These are phyloP conservation scores for Equus quagga DNA, from an alignment of 2,113 vertebrate genomes.

Conservation along the genomic window DNA sequence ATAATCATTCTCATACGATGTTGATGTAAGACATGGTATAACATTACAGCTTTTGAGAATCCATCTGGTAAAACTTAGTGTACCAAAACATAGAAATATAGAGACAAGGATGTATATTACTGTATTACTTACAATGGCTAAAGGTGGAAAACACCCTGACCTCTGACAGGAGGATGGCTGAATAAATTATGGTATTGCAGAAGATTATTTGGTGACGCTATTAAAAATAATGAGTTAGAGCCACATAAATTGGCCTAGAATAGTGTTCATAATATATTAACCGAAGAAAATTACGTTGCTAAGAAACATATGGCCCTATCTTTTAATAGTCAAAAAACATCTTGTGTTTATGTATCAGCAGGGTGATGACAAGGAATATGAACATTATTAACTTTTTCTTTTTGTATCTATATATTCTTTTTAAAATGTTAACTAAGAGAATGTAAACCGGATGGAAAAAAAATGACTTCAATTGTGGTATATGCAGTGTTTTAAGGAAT, in stretches of 20 bases:
- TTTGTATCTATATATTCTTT: background rate
- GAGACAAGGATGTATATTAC: background rate
- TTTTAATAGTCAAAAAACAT: constrained; percentile 19
- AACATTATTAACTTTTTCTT: background rate
- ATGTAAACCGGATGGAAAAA: background rate
- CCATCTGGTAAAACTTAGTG: background rate
- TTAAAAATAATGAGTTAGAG: background rate
- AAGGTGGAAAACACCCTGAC: background rate
- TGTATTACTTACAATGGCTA: background rate
- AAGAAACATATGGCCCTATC: background rate
- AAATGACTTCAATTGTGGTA: background rate
- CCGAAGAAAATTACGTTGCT: constrained; percentile 27
- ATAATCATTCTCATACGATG: background rate
- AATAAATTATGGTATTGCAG: background rate
- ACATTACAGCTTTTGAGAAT: background rate
- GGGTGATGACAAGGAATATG: background rate
- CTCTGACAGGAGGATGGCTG: background rate
- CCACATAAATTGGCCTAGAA: background rate
- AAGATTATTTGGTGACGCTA: background rate
- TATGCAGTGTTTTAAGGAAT: background rate
- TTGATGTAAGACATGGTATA: background rate
- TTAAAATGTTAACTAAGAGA: constrained; percentile 12
- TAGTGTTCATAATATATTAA: background rate
- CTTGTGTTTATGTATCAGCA: background rate
- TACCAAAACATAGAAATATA: background rate